Base-by-base conservation (phyloP, 2,113 vertebrate species). In the Eulemur rufifrons region DNA sequence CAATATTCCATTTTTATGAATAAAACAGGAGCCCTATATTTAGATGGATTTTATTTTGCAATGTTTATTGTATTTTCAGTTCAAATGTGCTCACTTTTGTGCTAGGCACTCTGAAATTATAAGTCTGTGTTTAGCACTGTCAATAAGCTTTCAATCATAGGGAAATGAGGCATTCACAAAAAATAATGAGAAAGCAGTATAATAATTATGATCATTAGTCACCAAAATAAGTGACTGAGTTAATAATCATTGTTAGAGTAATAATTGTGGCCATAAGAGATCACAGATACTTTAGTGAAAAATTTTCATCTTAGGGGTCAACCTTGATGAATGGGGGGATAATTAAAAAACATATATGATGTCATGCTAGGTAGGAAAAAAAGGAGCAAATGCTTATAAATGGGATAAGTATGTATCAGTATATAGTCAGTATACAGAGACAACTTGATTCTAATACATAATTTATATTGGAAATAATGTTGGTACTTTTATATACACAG, bases 11-110 rank as follows among this genome's bases (percentile, higher is more conserved):
- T 8, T 82, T 90, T 89, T 76, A 34, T 17, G 90, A 66, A 87
- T 95, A 42, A 96, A 92, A 81, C 76, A 86, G 68, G 85, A 50
- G 27, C 5, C 3, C 92, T 83, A 7, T 54, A 52, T 88, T 96
- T 92, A 78, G 82, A 34, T 88, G 25, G 29, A 74, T 86, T 97
- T 97, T 89, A 94, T 95, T 95, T 96, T 89, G 42, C 50, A 91
- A 13, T 69, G 18, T 93, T 95, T 85, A 94, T 94, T 93, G 4
- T 74, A 47, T 86, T 89, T 95, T 95, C 74, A 96, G 4, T 88
- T 96, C 69, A 91, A 4, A 83, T 86, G 12, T 89, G 54, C n/a
- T 91, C 52, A 74, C 32, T 59, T 6, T 95, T 80, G 29, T 88
- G 56, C n/a, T 84, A 61, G n/a, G 39, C 34, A 89, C 56, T 85